phyloP scores from a whole-genome alignment of 2,797 vertebrate genomes.

The Myotis vivesi region DNA sequence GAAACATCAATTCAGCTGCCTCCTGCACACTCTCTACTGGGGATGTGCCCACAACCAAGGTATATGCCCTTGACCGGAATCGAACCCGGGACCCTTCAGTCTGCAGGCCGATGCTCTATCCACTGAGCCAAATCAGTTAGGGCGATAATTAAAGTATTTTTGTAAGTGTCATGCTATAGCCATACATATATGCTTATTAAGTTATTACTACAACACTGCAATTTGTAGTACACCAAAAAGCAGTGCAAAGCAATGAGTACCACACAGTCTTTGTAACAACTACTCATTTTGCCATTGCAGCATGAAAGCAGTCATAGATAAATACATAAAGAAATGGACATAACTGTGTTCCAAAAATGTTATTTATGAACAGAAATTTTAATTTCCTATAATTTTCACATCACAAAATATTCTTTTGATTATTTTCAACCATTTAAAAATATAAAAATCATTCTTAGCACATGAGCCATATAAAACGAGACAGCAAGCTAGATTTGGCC shows the following conservation, averaged over 20 bases:
- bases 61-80: too few relatives aligned
- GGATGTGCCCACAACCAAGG: too few relatives aligned
- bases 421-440: background rate
- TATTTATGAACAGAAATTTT: background rate
- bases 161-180: background rate
- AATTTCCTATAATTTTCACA: background rate
- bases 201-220: background rate
- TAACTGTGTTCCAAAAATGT: constrained; percentile 76
- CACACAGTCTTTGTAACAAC: background rate
- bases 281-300: background rate
- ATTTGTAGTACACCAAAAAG: background rate
- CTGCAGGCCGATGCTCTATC: too few relatives aligned
- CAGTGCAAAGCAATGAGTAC: background rate
- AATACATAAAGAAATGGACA: constrained; percentile 88
- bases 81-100: too few relatives aligned
- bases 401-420: background rate
- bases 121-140: too few relatives aligned
- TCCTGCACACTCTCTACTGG: too few relatives aligned
- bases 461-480: background rate
- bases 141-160: background rate
- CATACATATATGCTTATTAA: background rate
- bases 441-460: background rate
- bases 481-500: background rate
- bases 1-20: too few relatives aligned
- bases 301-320: background rate